Percentiles rank a stretch among this genome's conserved stretches.
phyloP scores from a whole-genome alignment of 2,797 vertebrate species.

The Balearica regulorum region DNA sequence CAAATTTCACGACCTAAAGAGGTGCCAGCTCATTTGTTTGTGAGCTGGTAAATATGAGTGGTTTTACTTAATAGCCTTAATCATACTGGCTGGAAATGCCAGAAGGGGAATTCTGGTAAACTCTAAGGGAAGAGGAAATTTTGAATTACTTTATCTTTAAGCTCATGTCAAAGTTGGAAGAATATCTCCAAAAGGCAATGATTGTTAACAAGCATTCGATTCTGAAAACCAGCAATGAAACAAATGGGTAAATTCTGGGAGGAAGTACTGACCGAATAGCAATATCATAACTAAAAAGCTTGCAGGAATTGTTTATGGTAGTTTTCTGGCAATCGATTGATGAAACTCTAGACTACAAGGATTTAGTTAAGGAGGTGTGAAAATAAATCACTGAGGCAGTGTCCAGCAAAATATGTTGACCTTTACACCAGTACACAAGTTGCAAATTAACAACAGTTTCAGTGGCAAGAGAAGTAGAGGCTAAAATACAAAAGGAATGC shows the following conservation, averaged over 20 bases:
- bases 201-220: neutral
- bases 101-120: neutral
- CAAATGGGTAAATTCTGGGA: neutral
- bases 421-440: neutral
- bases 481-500: neutral
- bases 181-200: neutral
- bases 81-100: neutral
- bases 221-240: neutral
- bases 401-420: neutral
- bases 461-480: neutral
- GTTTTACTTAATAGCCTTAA: neutral
- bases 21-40: neutral
- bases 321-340: neutral
- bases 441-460: neutral
- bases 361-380: neutral
- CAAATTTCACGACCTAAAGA: neutral
- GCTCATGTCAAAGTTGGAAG: neutral
- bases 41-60: neutral
- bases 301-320: neutral
- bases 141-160: neutral
- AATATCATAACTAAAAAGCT: neutral
- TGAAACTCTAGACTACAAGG: neutral
- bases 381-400: neutral
- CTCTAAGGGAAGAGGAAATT: neutral
- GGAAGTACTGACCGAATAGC: neutral